Percentiles rank a stretch among this genome's conserved stretches.
Conservation (phyloP, 2,113 vertebrate species). For the Poeciliopsis turrubarensis region DNA sequence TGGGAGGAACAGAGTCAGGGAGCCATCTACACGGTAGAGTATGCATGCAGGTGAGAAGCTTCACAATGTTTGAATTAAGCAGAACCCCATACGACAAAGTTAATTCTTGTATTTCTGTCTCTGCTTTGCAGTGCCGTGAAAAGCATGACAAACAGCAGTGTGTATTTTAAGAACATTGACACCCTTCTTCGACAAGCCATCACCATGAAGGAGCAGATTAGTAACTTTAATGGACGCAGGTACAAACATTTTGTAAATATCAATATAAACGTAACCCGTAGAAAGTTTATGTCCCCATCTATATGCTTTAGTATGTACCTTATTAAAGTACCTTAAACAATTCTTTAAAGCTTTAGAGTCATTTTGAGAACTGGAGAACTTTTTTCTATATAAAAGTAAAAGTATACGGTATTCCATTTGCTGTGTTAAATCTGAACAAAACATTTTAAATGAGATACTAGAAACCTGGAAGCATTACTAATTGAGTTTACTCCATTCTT, state of each 20-base stretch:
- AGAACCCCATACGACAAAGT: not conserved
- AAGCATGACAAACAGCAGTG: conserved; percentile 90
- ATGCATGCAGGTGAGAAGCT: conserved; percentile 91
- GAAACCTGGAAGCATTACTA: not conserved
- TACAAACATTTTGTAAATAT: conserved; percentile 68
- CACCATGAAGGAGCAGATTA: conserved; percentile 87
- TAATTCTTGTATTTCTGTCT: conserved; percentile 5
- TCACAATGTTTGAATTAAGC: not conserved
- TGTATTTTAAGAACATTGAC: conserved; percentile 94
- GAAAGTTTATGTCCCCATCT: not conserved
- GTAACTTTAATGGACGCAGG: conserved; percentile 86
- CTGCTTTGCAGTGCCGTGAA: conserved; percentile 88
- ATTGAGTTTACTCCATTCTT: not conserved
- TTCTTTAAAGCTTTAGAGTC: no score
- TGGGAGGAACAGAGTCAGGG: conserved; percentile 99
- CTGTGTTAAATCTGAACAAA: not conserved
- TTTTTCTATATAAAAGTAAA: not conserved
- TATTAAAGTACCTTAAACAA: not conserved
- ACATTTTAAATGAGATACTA: not conserved
- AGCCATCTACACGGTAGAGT: conserved; percentile 95
- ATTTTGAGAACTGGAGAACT: no score
- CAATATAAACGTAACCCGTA: not conserved
- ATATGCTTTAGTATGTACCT: not conserved
- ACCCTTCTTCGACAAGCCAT: conserved; percentile 87
- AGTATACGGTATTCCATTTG: not conserved